Base-by-base conservation (phyloP, 2,888 invertebrate species). In the Epinotia brunnichana region DNA sequence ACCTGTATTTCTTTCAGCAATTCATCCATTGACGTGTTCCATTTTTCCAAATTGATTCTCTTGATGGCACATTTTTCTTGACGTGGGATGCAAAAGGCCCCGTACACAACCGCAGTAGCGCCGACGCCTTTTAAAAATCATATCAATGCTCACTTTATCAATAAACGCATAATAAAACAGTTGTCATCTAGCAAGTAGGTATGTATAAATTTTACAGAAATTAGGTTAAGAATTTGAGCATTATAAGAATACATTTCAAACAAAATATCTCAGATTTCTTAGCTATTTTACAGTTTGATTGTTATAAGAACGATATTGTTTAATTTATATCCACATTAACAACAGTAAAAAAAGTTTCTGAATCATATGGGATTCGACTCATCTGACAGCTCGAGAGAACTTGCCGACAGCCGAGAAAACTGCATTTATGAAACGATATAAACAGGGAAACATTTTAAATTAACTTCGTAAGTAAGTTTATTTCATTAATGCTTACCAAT, bases 11-110 rank as follows among this genome's bases (percentile, higher is more conserved):
- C 97, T 92, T 95, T 98, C 86, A 98, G 90, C 76, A 99, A 92
- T 90, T 99, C 99, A 87, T 99, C 99, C 96, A 99, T 99, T 73
- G 98, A 98, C n/a, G 99, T 99, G 89, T 99, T 99, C 97, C 99
- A 99, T 95, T 99, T 99, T 90, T 99, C 99, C 86, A 99, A 94
- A 89, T 99, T 99, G 85, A 99, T 99, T 84, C 98, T 95, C 91
- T 99, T 99, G 82, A 99, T 99, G 85, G 99, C 99, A 94, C 99
- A 99, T 94, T 97, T 97, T 90, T 99, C 99, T 83, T 95, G 95
- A 57, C 98, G 95, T 10, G 98, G 97, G 83, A 96, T 96, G 89
- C 99, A 99, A 77, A 95, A 95, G 1, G 99, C 99, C 74, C 96
- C 97, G 88, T 99, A 98, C 13, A 99, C 99, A 69, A 98, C 97